These are phyloP conservation scores for Parazoanthus atlanticus DNA, from an alignment of 92 coral and sea anemone species.

Conservation along the genomic window DNA sequence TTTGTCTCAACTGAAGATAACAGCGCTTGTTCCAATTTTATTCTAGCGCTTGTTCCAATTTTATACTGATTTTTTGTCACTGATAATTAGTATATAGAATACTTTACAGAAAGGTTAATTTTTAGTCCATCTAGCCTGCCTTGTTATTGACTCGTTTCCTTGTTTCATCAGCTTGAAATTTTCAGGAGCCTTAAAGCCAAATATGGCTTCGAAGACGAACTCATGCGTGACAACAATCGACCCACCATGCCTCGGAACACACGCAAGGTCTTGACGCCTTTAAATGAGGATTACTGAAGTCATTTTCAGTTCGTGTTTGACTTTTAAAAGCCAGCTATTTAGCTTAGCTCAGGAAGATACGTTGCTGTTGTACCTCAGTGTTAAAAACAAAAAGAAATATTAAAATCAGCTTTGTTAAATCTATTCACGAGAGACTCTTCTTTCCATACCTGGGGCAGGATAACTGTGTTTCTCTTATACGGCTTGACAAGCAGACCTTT, in stretches of 20 bases:
- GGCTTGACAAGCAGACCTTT: no score
- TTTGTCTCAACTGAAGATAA: neutral
- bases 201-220: slow-evolving; percentile 33
- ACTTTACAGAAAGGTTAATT: no score
- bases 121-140: no score
- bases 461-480: no score
- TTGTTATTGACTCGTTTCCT: neutral
- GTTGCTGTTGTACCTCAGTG: no score
- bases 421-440: no score
- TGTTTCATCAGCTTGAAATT: slow-evolving; percentile 37
- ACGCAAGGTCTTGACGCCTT: slow-evolving; percentile 27
- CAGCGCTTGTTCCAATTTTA: neutral
- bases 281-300: neutral
- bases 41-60: neutral
- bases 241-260: slow-evolving; percentile 53
- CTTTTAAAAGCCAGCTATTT: no score
- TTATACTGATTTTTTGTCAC: neutral
- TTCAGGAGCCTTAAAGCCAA: slow-evolving; percentile 50
- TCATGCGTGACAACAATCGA: slow-evolving; percentile 54
- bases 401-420: no score
- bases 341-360: no score
- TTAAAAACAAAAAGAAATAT: no score
- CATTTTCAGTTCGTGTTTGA: neutral
- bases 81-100: neutral
- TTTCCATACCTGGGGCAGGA: no score